Conservation (phyloP, 2,113 vertebrate species). For the Xiphophorus maculatus region DNA sequence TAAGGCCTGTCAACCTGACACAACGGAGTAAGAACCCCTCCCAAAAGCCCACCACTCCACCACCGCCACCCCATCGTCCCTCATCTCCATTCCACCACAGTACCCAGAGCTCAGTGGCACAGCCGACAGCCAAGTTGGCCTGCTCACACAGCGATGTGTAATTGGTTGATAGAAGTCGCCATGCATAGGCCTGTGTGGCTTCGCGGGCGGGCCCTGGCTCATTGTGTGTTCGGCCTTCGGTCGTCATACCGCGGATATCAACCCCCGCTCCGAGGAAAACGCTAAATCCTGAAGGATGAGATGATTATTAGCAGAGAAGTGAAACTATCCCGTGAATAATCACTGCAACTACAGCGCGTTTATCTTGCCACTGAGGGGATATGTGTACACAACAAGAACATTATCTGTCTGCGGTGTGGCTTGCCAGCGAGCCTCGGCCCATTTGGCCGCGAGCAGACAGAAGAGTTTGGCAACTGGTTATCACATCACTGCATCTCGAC, state of each 20-base stretch:
- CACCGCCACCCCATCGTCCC: background rate
- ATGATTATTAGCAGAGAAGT: conserved; percentile 32
- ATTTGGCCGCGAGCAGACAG: conserved; percentile 57
- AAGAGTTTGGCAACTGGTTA: conserved; percentile 56
- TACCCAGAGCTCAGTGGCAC: conserved; percentile 26
- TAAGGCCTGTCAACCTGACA: conserved; percentile 47
- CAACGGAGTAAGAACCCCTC: conserved; percentile 36
- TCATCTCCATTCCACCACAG: conserved; percentile 13
- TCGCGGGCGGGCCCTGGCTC: conserved; percentile 39
- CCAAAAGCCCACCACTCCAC: too few relatives aligned
- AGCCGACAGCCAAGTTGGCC: conserved; percentile 57
- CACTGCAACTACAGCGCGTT: conserved; percentile 62
- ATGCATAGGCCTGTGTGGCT: conserved; percentile 45
- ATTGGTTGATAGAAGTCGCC: conserved; percentile 58
- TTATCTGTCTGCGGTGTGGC: conserved; percentile 58
- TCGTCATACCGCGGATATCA: conserved; percentile 26
- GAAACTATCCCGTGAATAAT: conserved; percentile 63
- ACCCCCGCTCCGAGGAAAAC: conserved; percentile 14
- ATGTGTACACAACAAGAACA: conserved; percentile 65
- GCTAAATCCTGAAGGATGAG: conserved; percentile 27
- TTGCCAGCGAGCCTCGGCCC: conserved; percentile 58
- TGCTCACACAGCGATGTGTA: conserved; percentile 44
- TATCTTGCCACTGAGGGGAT: conserved; percentile 56
- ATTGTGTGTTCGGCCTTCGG: conserved; percentile 28
- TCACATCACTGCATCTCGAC: conserved; percentile 53